Base-by-base conservation (phyloP, 2,888 invertebrate species). In the Heteromyza rotundicornis region DNA sequence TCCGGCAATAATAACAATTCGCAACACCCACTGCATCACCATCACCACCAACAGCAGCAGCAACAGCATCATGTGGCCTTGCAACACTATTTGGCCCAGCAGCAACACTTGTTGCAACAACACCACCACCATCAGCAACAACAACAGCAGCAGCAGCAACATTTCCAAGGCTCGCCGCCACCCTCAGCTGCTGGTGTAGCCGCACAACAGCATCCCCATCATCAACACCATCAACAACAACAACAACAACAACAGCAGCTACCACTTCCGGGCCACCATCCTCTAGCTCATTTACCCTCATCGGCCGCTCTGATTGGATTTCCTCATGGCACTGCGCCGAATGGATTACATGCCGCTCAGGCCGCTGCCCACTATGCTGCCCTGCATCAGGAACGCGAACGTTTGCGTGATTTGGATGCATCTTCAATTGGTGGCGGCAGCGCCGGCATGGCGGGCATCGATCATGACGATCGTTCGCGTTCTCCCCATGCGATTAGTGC, bases 401-500 rank as follows among this genome's bases (percentile, higher is more conserved):
- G 70, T 2, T 51, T 76, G 19, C 75, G 75, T 67, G 73, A 72
- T 12, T 50, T 76, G 66, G 75, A 76, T 63, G 60, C 61, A 2
- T 61, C 59, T 1, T 23, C 50, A 2, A 24, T 24, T 16, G 24
- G 8, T 19, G 53, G 62, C 56, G 7, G 67, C 64, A 1, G 49
- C 64, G 61, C 14, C 55, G 16, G 36, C 57, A n/a, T 57, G 17
- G 59, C 36, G 57, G 16, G 64, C 57, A 70, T 71, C 27, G 73
- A 74, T 40, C 77, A 80, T 20, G 79, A 81, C 59, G 81, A 81
- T 2, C 76, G 83, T 20, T 83, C 84, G n/a, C 82, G 81, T 35
- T 83, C 82, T n/a, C 83, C 84, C 2, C 71, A 71, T 58, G 70
- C 76, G 17, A 10, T 54, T 64, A 2, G 65, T 69, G 63, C 51